Conservation (phyloP, 2,113 vertebrate species). For the Sorex araneus region DNA sequence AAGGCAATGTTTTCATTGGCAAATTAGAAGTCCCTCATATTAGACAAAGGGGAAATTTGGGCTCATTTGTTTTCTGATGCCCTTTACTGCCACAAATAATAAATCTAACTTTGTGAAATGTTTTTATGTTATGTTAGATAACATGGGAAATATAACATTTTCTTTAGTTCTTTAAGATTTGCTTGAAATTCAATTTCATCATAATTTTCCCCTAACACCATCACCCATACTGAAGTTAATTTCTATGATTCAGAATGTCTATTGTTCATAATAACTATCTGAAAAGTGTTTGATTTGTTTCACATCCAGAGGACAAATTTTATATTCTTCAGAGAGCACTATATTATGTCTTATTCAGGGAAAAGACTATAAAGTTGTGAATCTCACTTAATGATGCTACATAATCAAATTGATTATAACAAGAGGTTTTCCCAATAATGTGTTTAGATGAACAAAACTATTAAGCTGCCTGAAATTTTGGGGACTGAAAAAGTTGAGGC, state of each 20-base stretch:
- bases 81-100: not conserved
- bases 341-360: not conserved
- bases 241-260: not conserved
- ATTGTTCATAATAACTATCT: not conserved
- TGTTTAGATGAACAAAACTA: not conserved
- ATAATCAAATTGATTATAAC: not conserved
- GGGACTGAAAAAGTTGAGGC: not conserved
- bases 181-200: not conserved
- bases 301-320: not conserved
- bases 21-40: not conserved
- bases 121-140: not conserved
- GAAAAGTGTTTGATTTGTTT: not conserved
- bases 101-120: not conserved
- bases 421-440: not conserved
- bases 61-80: not conserved
- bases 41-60: not conserved
- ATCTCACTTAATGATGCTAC: not conserved
- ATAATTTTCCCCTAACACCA: not conserved
- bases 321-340: not conserved
- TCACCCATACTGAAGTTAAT: not conserved
- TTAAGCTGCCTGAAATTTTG: not conserved
- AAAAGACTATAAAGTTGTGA: not conserved
- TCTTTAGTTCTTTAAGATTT: not conserved
- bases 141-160: too few relatives aligned
- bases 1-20: not conserved